phyloP scores from a whole-genome alignment of 2,888 invertebrate species.

The Oscheius sp. region DNA sequence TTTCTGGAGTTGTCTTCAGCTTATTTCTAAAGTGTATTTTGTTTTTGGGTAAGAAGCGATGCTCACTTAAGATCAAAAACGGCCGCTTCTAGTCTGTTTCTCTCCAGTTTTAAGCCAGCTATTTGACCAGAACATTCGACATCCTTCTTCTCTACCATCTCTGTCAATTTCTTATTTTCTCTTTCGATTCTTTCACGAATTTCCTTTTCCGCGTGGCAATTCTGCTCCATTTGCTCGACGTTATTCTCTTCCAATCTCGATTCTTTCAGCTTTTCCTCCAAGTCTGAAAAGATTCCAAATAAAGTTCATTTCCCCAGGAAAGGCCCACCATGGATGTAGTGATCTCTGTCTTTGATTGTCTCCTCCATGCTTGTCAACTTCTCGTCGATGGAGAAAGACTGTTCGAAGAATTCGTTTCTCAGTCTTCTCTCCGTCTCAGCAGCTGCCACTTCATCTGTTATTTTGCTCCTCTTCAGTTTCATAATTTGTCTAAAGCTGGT shows the following conservation, averaged over 20 bases:
- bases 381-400: conserved; percentile 22
- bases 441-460: not conserved
- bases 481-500: conserved; percentile 1
- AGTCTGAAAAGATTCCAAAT: conserved; percentile 21
- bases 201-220: conserved; percentile 14
- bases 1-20: conserved; percentile 32
- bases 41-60: not conserved
- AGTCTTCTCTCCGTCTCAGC: conserved; percentile 17
- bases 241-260: conserved; percentile 14
- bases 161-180: conserved; percentile 17
- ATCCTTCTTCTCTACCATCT: conserved; percentile 9
- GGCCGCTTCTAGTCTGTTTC: conserved; percentile 20
- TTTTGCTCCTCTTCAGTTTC: not conserved
- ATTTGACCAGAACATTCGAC: not conserved
- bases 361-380: conserved; percentile 12
- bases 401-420: conserved; percentile 8
- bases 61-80: conserved; percentile 17
- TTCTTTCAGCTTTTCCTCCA: conserved; percentile 18
- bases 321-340: conserved; percentile 13
- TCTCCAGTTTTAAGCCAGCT: conserved; percentile 7
- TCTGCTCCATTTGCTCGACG: conserved; percentile 5
- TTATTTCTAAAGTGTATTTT: conserved; percentile 17
- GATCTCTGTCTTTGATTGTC: conserved; percentile 22
- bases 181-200: conserved; percentile 7
- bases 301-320: not conserved